Conservation (phyloP, 2,113 vertebrate species). For the Peromyscus polionotus region DNA sequence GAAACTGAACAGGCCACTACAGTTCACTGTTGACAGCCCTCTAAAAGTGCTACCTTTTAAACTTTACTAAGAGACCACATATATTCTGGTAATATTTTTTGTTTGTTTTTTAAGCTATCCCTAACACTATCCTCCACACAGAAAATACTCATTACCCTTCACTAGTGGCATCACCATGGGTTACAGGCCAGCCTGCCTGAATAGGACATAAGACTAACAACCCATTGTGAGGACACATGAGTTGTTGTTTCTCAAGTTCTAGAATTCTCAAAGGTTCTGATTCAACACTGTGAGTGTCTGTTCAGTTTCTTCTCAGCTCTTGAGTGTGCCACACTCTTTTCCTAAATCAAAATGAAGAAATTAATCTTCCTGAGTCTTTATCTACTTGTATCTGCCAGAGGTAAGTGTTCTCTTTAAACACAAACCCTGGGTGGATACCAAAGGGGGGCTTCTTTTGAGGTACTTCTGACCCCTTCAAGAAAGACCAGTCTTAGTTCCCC, state of each 20-base stretch:
- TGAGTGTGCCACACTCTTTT: conserved; percentile 28
- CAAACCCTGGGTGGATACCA: background rate
- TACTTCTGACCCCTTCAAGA: background rate
- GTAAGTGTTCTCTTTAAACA: conserved; percentile 64
- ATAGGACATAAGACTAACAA: background rate
- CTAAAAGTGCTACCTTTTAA: background rate
- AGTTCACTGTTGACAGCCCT: background rate
- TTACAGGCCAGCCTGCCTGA: background rate
- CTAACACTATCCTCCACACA: background rate
- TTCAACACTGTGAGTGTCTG: conserved; percentile 21
- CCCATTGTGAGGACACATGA: conserved; percentile 69
- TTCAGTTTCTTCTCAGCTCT: conserved; percentile 55
- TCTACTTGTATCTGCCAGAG: conserved; percentile 67
- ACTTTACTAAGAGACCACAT: conserved; percentile 45
- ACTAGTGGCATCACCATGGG: background rate
- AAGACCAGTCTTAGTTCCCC: conserved; percentile 30
- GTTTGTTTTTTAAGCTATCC: background rate
- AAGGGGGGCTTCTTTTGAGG: background rate
- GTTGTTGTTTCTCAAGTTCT: conserved; percentile 63
- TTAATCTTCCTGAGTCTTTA: conserved; percentile 72
- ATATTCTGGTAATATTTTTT: background rate
- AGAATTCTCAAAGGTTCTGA: conserved; percentile 59
- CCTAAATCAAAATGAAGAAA: conserved; percentile 65
- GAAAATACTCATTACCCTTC: background rate
- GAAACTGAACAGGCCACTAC: background rate